Base-by-base conservation (phyloP, 1,140 invertebrate species). In the Brachionus angularis region DNA sequence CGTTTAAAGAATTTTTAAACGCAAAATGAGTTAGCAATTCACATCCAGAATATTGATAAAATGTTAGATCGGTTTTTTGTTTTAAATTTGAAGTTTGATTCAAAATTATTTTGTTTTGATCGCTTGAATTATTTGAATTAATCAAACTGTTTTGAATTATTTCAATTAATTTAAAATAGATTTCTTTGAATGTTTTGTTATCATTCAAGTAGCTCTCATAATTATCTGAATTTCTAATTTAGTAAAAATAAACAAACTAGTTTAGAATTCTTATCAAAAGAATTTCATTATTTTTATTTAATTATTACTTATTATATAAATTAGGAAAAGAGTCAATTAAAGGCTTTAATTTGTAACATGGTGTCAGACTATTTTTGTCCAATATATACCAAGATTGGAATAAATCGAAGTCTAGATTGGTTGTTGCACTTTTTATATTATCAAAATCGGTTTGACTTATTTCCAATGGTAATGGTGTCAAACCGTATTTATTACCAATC, bases 401-500 rank as follows among this genome's bases (percentile, higher is more conserved):
- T 21, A 73, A 61, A n/a, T 70, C 52, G n/a, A 70, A 67, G 61
- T 73, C 72, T 73, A 42, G 12, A 53, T 74, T 73, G 16, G 67
- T 73, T 3, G 74, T 73, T 31, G 72, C 71, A 31, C 72, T 73
- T 72, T 76, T 73, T 34, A 84, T 77, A 16, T 76, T 76, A 23
- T 77, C 52, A 67, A 77, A 83, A 50, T 78, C 76, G 12, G 77
- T 75, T 36, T 72, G 73, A 25, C 77, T 74, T 21, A 84, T 75
- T 16, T 73, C 73, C 4, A 73, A 62, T 39, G 83, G 83, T 21
- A 83, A 64, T 36, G 79, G 78, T 69, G 76, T 76, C 27, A 78
- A 78, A 39, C 75, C 74, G 72, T 80, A 81, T 74, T 82, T 82
- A 73, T 81, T 79, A 23, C 83, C 83, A 55, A 84, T 75, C 44